These are phyloP conservation scores for Agrypnia vestita DNA, from an alignment of 1,140 invertebrate genomes.

Conservation along the genomic window DNA sequence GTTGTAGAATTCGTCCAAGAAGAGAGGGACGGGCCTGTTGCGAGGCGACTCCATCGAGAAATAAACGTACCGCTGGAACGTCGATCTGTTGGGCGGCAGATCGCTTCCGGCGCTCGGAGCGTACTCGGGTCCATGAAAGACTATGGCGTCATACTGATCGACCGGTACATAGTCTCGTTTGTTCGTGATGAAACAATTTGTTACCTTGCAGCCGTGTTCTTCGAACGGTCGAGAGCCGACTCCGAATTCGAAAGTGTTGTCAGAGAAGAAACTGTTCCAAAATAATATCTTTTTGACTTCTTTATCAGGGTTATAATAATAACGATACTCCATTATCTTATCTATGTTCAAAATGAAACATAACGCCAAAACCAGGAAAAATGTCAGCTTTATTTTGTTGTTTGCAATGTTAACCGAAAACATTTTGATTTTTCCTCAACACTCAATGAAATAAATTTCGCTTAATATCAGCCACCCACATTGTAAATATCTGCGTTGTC, in stretches of 20 bases:
- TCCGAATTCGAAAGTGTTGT: constrained; percentile 42
- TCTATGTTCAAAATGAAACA: background rate
- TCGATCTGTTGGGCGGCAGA: background rate
- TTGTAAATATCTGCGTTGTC: background rate
- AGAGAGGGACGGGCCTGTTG: constrained; percentile 62
- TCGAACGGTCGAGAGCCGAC: constrained; percentile 44
- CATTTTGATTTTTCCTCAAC: background rate
- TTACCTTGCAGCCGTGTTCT: constrained; percentile 41
- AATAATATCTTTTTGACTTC: constrained; percentile 44
- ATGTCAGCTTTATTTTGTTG: background rate
- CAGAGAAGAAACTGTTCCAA: constrained; percentile 54
- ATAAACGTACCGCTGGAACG: constrained; percentile 52
- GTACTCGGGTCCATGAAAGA: constrained; percentile 61
- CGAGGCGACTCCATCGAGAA: constrained; percentile 62
- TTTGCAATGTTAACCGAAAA: background rate
- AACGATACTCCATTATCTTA: background rate
- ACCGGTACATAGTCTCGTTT: constrained; percentile 39
- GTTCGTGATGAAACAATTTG: constrained; percentile 50
- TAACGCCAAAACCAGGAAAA: background rate
- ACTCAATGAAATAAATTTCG: background rate
- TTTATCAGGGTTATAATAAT: background rate
- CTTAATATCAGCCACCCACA: background rate
- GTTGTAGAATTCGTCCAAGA: constrained; percentile 70
- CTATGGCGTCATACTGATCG: constrained; percentile 66
- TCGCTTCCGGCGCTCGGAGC: background rate